Evolutionary conservation across 2,888 invertebrate genomes (phyloP).

Genomic region (Ophion ellenae): DNA sequence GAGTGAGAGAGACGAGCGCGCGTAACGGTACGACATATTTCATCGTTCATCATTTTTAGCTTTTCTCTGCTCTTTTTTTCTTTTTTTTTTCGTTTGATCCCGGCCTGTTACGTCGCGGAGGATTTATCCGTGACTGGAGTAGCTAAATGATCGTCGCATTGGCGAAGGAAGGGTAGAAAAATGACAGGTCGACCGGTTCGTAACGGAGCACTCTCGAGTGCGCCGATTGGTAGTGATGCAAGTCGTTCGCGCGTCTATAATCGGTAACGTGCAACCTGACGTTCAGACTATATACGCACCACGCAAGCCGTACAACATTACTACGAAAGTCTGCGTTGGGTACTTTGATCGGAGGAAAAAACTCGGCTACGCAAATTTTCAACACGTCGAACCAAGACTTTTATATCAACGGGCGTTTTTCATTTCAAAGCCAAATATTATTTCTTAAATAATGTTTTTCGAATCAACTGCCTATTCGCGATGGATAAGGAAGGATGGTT

Average conservation of each 20-base stretch:
- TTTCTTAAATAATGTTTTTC: no score
- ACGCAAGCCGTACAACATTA: not conserved
- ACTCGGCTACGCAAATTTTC: not conserved
- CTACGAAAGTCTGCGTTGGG: not conserved
- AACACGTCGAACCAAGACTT: no score
- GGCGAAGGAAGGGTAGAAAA: conserved; percentile 47
- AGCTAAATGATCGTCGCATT: conserved; percentile 45
- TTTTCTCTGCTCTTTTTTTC: conserved; percentile 13
- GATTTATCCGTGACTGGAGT: conserved; percentile 62
- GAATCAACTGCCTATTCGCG: no score
- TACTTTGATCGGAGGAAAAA: not conserved
- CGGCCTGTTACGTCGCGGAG: conserved; percentile 54
- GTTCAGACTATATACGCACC: conserved; percentile 24
- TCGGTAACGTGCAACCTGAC: conserved; percentile 48
- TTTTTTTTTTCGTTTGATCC: conserved; percentile 15
- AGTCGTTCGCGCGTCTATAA: conserved; percentile 53
- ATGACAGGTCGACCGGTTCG: conserved; percentile 62
- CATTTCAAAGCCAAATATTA: no score
- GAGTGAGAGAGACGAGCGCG: conserved; percentile 36
- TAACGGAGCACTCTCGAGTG: conserved; percentile 39
- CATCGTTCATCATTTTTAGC: not conserved
- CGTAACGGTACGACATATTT: conserved; percentile 45
- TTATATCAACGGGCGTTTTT: no score
- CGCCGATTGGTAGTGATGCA: conserved; percentile 55
- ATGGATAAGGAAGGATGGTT: no score